Evolutionary conservation across 2,797 vertebrate species (phyloP).

Genomic region (Clamator glandarius): DNA sequence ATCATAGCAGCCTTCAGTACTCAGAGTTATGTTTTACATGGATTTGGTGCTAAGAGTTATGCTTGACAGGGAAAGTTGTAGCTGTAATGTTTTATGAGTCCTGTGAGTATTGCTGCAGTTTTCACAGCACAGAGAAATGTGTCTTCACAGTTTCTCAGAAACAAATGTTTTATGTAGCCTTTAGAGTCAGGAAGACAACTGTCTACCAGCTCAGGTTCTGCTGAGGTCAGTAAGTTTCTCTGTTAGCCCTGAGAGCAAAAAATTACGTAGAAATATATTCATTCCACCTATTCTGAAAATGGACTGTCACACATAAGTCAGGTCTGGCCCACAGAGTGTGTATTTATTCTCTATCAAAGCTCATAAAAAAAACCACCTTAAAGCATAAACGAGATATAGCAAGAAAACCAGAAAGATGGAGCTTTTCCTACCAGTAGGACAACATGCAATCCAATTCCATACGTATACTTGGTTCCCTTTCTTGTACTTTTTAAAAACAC

Average conservation of each 20-base stretch:
- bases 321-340: background rate
- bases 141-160: background rate
- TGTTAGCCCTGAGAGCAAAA: background rate
- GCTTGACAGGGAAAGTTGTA: background rate
- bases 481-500: background rate
- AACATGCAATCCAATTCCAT: background rate
- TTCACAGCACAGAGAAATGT: background rate
- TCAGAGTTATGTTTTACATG: background rate
- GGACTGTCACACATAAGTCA: background rate
- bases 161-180: background rate
- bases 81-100: constrained; percentile 4
- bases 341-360: background rate
- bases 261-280: background rate
- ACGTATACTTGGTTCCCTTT: background rate
- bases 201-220: background rate
- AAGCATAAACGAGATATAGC: background rate
- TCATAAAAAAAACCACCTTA: background rate
- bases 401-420: background rate
- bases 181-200: background rate
- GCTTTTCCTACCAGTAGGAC: background rate
- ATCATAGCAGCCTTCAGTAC: background rate
- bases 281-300: background rate
- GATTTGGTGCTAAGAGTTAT: background rate
- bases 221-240: background rate
- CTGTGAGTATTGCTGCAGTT: background rate